phyloP scores from a whole-genome alignment of 1,140 invertebrate species.

The Notospermus geniculatus region DNA sequence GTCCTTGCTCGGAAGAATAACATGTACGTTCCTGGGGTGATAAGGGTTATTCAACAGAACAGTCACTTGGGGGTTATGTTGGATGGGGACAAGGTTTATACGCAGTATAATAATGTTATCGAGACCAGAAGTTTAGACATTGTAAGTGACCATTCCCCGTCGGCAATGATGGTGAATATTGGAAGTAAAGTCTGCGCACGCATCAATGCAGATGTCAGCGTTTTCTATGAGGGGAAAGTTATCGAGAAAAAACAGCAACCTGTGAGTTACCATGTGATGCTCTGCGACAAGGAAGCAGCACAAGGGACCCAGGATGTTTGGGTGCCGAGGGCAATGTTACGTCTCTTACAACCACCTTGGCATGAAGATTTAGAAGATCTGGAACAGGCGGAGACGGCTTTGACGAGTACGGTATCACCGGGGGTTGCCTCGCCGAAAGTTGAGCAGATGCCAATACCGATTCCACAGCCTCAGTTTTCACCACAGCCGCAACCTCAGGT shows the following conservation, averaged over 20 bases:
- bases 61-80: conserved; percentile 72
- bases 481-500: conserved; percentile 18
- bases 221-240: conserved; percentile 78
- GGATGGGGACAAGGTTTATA: conserved; percentile 65
- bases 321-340: conserved; percentile 80
- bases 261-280: conserved; percentile 75
- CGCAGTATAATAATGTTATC: conserved; percentile 63
- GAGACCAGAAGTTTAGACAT: conserved; percentile 75
- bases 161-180: conserved; percentile 69
- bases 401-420: conserved; percentile 14
- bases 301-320: conserved; percentile 38
- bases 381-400: conserved; percentile 34
- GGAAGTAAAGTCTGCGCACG: conserved; percentile 66
- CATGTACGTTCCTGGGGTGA: conserved; percentile 79
- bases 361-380: conserved; percentile 85
- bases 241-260: conserved; percentile 72
- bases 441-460: background rate
- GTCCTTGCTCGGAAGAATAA: conserved; percentile 80
- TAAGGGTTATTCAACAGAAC: conserved; percentile 65
- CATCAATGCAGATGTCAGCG: conserved; percentile 60
- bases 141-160: conserved; percentile 89
- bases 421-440: background rate
- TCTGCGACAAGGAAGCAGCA: conserved; percentile 44
- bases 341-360: conserved; percentile 91
- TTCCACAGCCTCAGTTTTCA: conserved; percentile 26